phyloP scores from a whole-genome alignment of 2,888 invertebrate genomes.

The Euphydryas editha region DNA sequence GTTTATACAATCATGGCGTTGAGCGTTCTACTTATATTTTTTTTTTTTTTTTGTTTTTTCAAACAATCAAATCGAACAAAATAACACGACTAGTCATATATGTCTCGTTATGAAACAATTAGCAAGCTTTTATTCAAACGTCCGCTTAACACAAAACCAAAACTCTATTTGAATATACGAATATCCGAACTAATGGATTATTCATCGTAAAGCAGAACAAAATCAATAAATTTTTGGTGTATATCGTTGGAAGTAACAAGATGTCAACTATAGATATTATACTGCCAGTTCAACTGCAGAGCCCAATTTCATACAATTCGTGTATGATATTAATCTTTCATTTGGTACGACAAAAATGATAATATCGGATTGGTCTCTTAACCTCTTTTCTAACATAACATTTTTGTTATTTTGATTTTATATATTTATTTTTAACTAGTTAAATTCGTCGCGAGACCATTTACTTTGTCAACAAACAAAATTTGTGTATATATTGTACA shows the following conservation, averaged over 20 bases:
- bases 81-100: neutral
- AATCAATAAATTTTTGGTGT: constrained; percentile 50
- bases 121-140: constrained; percentile 25
- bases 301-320: constrained; percentile 18
- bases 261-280: constrained; percentile 31
- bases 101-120: constrained; percentile 26
- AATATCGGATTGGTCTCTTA: neutral
- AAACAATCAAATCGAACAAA: no score
- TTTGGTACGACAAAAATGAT: neutral
- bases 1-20: no score
- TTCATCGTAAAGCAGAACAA: constrained; percentile 46
- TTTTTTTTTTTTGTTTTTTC: no score
- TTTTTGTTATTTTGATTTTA: neutral
- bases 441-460: no score
- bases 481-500: no score
- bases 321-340: constrained; percentile 16
- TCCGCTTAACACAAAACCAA: constrained; percentile 25
- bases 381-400: neutral
- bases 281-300: constrained; percentile 25
- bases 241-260: constrained; percentile 38
- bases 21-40: no score
- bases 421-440: no score
- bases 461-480: no score
- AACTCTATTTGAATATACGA: constrained; percentile 42
- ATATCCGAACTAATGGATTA: constrained; percentile 45